Evolutionary conservation across 2,888 invertebrate genomes (phyloP).

Genomic region (Agrotis ipsilon): DNA sequence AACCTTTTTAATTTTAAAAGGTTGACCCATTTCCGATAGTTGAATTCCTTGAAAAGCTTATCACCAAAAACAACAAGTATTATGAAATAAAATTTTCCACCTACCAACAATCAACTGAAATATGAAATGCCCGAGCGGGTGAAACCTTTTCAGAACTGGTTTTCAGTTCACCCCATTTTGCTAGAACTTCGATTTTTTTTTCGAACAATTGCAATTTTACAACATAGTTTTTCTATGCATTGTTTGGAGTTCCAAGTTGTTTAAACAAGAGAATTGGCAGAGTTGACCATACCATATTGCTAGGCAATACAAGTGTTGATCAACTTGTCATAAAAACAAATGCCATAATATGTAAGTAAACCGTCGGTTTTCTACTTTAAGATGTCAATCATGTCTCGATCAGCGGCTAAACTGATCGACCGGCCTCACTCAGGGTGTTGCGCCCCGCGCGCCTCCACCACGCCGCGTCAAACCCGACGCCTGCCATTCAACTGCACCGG

Average conservation of each 20-base stretch:
- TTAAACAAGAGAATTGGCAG: neutral
- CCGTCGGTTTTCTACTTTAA: constrained; percentile 8
- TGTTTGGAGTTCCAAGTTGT: neutral
- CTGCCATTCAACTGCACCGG: constrained; percentile 19
- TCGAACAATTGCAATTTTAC: neutral
- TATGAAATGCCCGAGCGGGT: neutral
- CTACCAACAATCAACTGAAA: neutral
- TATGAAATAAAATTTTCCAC: neutral
- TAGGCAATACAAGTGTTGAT: neutral
- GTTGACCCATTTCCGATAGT: neutral
- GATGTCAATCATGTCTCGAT: constrained; percentile 5
- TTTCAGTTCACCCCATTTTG: neutral
- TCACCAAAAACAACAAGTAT: neutral
- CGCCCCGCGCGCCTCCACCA: neutral
- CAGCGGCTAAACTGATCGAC: constrained; percentile 8
- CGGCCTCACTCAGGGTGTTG: neutral
- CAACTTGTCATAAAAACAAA: constrained; percentile 16
- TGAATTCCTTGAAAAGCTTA: neutral
- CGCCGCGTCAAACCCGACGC: constrained; percentile 14
- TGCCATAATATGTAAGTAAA: constrained; percentile 3
- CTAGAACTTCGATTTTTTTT: neutral
- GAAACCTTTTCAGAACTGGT: neutral
- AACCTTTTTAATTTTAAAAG: too few species aligned
- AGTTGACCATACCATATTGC: neutral
- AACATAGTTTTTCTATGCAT: neutral